Evolutionary conservation across 2,113 vertebrate genomes (phyloP).

Genomic region (Salvelinus namaycush): DNA sequence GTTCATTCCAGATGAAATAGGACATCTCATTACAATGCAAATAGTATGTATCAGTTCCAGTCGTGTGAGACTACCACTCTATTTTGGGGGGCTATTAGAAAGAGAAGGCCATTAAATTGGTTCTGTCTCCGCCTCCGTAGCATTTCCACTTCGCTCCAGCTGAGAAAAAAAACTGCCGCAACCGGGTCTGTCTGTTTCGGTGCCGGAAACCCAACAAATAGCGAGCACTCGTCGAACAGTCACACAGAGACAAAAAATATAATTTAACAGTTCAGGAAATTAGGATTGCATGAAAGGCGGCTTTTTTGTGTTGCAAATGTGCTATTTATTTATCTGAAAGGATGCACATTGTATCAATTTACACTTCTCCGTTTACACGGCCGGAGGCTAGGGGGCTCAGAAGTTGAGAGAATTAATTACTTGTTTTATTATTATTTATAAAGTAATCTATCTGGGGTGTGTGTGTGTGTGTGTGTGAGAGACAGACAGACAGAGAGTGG

Average conservation of each 20-base stretch:
- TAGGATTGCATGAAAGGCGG: conserved; percentile 35
- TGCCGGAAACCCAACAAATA: conserved; percentile 39
- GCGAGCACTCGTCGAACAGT: conserved; percentile 40
- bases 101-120: conserved; percentile 23
- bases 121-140: conserved; percentile 31
- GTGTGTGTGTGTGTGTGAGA: neutral
- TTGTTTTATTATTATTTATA: conserved; percentile 74
- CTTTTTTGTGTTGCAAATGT: conserved; percentile 66
- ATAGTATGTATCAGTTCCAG: conserved; percentile 36
- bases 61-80: conserved; percentile 27
- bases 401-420: conserved; percentile 89
- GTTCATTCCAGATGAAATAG: no score
- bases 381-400: conserved; percentile 81
- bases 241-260: conserved; percentile 48
- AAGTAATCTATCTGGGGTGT: conserved; percentile 43
- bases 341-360: conserved; percentile 84
- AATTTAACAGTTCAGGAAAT: conserved; percentile 64
- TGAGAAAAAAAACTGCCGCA: conserved; percentile 29
- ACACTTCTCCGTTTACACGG: conserved; percentile 72
- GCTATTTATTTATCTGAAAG: conserved; percentile 85
- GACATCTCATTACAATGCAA: no score
- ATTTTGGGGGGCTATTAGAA: conserved; percentile 21
- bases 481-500: conserved; percentile 11
- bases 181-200: neutral
- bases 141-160: conserved; percentile 44